phyloP scores from a whole-genome alignment of 2,888 invertebrate species.

The Catocala nupta region DNA sequence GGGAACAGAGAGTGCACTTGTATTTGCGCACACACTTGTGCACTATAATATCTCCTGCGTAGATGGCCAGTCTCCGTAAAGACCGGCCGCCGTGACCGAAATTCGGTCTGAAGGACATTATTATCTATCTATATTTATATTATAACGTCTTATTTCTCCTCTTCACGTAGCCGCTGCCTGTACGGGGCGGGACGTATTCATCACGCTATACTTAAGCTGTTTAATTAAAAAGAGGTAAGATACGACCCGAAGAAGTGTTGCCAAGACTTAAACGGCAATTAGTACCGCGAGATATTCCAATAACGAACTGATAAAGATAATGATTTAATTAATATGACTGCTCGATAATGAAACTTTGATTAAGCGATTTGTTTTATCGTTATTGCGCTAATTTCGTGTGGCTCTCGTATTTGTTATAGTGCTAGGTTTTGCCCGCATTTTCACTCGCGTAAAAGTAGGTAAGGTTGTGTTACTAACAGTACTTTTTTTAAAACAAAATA shows the following conservation, averaged over 20 bases:
- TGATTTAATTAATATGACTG: conserved; percentile 33
- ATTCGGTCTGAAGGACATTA: no score
- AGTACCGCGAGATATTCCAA: conserved; percentile 37
- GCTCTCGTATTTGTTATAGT: background rate
- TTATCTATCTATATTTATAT: no score
- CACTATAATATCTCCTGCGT: no score
- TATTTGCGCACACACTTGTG: no score
- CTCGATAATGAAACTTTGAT: conserved; percentile 26
- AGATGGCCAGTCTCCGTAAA: no score
- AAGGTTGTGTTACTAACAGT: no score
- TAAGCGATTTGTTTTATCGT: background rate
- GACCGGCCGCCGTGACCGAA: no score
- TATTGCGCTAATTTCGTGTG: background rate
- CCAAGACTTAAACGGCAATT: conserved; percentile 41
- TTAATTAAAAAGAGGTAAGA: conserved; percentile 36
- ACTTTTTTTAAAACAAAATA: no score
- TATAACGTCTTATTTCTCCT: no score
- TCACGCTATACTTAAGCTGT: conserved; percentile 39
- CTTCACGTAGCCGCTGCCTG: background rate
- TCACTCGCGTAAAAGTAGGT: no score
- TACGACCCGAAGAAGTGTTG: conserved; percentile 31
- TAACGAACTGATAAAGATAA: conserved; percentile 31
- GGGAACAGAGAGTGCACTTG: no score
- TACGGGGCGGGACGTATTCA: conserved; percentile 27
- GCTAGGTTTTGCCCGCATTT: no score